phyloP scores from a whole-genome alignment of 2,113 vertebrate species.

The Cyprinodon tularosa region DNA sequence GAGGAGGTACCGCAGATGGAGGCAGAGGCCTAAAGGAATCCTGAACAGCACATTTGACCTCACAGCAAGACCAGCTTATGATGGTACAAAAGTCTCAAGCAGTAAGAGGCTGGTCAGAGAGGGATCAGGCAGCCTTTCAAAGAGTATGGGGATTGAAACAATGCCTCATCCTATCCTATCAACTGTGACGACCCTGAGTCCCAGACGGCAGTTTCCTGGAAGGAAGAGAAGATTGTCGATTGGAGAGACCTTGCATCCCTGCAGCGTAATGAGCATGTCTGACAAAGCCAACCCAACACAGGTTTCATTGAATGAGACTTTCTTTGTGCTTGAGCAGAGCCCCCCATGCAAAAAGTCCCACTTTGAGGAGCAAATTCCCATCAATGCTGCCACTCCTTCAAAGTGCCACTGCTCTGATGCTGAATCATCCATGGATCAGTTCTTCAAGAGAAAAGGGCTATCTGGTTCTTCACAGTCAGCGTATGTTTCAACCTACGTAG shows the following conservation, averaged over 20 bases:
- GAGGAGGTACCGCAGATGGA: constrained; percentile 68
- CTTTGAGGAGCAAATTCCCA: neutral
- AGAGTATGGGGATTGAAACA: neutral
- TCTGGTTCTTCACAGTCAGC: neutral
- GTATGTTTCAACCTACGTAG: neutral
- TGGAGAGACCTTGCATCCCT: neutral
- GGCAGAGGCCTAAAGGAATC: constrained; percentile 38
- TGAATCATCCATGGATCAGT: constrained; percentile 2
- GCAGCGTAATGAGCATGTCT: constrained; percentile 56
- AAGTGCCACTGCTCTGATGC: neutral
- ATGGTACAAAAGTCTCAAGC: neutral
- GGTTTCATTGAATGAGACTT: constrained; percentile 32
- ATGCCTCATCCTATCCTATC: neutral
- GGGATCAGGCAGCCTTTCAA: neutral
- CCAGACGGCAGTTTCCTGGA: constrained; percentile 20
- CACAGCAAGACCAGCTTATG: neutral
- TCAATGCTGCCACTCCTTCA: constrained; percentile 16
- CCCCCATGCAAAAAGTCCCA: constrained; percentile 8
- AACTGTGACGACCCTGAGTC: neutral
- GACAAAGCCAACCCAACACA: neutral
- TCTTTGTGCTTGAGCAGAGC: constrained; percentile 17
- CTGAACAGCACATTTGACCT: constrained; percentile 21
- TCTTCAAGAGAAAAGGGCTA: neutral
- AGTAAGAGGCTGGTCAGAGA: neutral
- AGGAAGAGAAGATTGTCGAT: constrained; percentile 1